Evolutionary conservation across 2,888 invertebrate species (phyloP), one percentile per base, ranked within the genome.

Genomic region (Pelosia muscerda): DNA sequence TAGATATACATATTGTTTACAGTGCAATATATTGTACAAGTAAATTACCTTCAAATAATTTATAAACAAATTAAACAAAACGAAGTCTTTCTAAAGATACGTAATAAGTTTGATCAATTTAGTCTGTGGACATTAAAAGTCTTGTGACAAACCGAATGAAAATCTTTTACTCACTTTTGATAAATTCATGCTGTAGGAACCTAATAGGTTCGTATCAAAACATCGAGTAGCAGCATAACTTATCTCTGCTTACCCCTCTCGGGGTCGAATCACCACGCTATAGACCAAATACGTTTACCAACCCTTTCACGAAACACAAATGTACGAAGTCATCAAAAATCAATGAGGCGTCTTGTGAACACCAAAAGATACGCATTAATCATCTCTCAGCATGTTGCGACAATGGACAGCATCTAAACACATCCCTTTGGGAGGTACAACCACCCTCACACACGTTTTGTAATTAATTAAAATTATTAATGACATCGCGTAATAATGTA

Each of bases 381-480:
- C 93, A 93, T 91, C 88, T 84, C 86, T 78, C 85, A 86, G 84
- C 85, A 85, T 87, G 86, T 81, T 85, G 90, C 88, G 84, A 87
- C 81, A 81, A 81, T 81, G 81, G 82, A 77, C 81, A 81, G 76
- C 75, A 81, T 82, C 77, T 81, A 76, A 82, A 82, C 82, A 81
- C 81, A 75, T 72, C 80, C 77, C 76, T 65, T 60, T 60, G 54
- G 69, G 69, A 31, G 66, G 63, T 22, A 54, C 15, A 60, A 70
- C 63, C 63, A 66, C 66, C 66, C 65, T 64, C 79, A 79, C 79
- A 76, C 72, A 81, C 79, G 74, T 68, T 75, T 76, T 77, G 87
- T 92, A 90, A 93, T 93, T 93, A 93, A 93, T 93, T 93, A 93
- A 91, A 93, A 93, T 93, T 92, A 93, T 92, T 92, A 93, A 92